Evolutionary conservation across 2,888 invertebrate species (phyloP).

Genomic region (Halictus quadricinctus): DNA sequence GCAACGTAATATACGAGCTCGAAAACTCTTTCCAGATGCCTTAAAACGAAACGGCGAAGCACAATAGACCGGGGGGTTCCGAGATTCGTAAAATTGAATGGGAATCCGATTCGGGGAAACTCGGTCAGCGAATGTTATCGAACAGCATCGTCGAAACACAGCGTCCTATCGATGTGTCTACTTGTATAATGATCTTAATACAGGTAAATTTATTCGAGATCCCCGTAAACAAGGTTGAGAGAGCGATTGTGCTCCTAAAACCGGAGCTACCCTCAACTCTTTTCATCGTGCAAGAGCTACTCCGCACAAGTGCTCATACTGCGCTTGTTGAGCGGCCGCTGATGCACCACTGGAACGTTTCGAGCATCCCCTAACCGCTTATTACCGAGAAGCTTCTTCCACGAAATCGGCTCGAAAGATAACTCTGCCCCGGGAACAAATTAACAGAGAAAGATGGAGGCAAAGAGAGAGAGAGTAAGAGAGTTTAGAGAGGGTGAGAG

Average conservation of each 20-base stretch:
- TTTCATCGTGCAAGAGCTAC: background rate
- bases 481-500: too few relatives aligned
- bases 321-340: background rate
- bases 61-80: background rate
- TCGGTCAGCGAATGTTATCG: background rate
- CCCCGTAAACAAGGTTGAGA: background rate
- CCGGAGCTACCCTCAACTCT: background rate
- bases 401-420: background rate
- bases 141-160: background rate
- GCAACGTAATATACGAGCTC: background rate
- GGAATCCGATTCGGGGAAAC: background rate
- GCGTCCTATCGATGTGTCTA: background rate
- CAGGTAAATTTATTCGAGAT: background rate
- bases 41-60: background rate
- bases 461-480: background rate
- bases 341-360: slow-evolving; percentile 4
- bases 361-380: slow-evolving; percentile 2
- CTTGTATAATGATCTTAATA: background rate
- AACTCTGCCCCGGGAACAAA: background rate
- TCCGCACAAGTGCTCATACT: background rate
- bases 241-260: background rate
- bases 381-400: background rate
- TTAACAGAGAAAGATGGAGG: background rate
- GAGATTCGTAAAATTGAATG: background rate
- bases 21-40: background rate